phyloP scores from a whole-genome alignment of 2,888 invertebrate species.

The Iselma pallidipennis region DNA sequence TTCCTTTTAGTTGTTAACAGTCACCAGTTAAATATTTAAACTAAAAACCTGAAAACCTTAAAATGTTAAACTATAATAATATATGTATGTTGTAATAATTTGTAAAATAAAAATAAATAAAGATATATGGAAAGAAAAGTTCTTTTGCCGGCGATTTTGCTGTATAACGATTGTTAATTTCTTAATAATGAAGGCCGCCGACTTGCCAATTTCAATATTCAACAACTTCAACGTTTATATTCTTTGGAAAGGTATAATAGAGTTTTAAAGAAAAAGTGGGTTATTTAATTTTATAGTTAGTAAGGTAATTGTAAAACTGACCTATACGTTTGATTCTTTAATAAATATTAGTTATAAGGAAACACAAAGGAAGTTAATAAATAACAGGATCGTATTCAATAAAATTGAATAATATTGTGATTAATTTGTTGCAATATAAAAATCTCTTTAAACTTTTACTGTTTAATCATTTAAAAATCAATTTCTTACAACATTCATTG shows the following conservation, averaged over 20 bases:
- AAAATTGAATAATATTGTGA: too few relatives aligned
- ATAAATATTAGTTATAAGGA: not conserved
- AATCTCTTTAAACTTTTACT: too few relatives aligned
- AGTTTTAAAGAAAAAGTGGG: slow-evolving; percentile 8
- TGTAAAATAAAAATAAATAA: not conserved
- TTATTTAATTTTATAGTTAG: not conserved
- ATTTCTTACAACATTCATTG: not conserved
- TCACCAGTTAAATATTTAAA: too few relatives aligned
- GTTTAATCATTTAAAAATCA: too few relatives aligned
- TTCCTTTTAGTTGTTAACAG: too few relatives aligned
- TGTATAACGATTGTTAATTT: not conserved
- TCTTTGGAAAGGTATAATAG: not conserved
- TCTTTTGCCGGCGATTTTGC: not conserved
- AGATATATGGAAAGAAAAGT: not conserved
- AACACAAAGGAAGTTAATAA: too few relatives aligned
- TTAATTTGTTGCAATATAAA: too few relatives aligned
- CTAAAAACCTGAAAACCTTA: too few relatives aligned
- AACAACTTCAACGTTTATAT: too few relatives aligned
- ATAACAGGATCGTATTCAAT: too few relatives aligned
- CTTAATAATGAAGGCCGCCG: not conserved
- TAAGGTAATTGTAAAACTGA: not conserved
- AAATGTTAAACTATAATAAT: too few relatives aligned
- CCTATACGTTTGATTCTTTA: not conserved
- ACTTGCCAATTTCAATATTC: not conserved
- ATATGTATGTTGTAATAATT: not conserved